Conservation (phyloP, 2,888 invertebrate species). For the Malthinus seriepunctatus region DNA sequence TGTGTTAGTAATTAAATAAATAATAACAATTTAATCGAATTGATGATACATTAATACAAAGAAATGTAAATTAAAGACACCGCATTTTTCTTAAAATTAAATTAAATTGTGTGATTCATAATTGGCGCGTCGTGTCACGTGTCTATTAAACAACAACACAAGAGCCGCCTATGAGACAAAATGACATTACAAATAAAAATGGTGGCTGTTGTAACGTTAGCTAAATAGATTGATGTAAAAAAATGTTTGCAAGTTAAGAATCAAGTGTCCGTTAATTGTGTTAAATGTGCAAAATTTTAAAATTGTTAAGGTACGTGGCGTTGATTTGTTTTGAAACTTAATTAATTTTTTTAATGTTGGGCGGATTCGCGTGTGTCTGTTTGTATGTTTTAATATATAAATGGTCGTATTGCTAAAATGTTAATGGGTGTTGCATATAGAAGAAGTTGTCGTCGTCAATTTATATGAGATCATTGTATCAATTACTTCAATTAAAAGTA, state of each 20-base stretch:
- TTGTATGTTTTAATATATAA: conserved; percentile 14
- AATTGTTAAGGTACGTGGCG: conserved; percentile 32
- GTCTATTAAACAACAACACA: conserved; percentile 30
- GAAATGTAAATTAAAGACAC: conserved; percentile 15
- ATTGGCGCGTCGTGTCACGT: conserved; percentile 35
- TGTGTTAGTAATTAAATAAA: no score
- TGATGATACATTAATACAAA: not conserved
- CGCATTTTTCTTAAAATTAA: conserved; percentile 22
- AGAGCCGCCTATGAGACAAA: conserved; percentile 39
- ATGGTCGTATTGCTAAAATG: conserved; percentile 32
- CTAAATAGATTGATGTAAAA: conserved; percentile 25
- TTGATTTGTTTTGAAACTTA: conserved; percentile 11
- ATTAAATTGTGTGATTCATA: conserved; percentile 35
- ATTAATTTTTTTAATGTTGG: conserved; percentile 13
- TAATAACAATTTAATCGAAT: no score
- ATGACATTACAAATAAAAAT: conserved; percentile 46
- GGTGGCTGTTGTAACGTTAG: conserved; percentile 43
- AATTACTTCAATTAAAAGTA: conserved; percentile 43
- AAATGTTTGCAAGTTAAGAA: conserved; percentile 25
- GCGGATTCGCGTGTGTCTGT: conserved; percentile 29
- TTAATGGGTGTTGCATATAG: conserved; percentile 47
- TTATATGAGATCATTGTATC: conserved; percentile 46
- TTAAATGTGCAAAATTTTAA: conserved; percentile 28
- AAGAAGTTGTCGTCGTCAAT: conserved; percentile 37
- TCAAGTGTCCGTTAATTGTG: conserved; percentile 27